Evolutionary conservation across 2,113 vertebrate species (phyloP), one percentile per base, ranked within the genome.

Genomic region (Rhinichthys klamathensis): DNA sequence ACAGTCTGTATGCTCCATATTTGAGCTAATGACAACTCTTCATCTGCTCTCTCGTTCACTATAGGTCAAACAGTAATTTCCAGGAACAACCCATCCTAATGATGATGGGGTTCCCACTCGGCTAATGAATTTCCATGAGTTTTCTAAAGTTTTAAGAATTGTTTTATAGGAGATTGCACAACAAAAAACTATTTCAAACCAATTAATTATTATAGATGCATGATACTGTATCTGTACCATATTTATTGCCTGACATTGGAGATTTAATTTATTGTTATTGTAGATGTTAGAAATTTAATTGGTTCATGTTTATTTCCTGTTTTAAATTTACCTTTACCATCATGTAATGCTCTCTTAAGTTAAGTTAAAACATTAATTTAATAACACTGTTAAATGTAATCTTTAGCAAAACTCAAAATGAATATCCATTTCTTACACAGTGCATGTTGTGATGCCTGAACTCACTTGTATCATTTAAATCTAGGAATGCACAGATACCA

Each of bases 1-100:
- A 27, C n/a, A 35, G 15, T 51, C 18, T 46, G 72, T 25, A 77
- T 21, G 58, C 30, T 23, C 30, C 27, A 35, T 44, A 81, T 78
- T 35, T 61, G 41, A 18, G 67, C 35, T 61, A 83, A 75, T 65
- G 78, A 75, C 49, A 76, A 61, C 27, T 54, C 83, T 72, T 38
- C n/a, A 54, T 73, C 67, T 58, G 6, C 30, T 6, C 27, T n/a
- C 81, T 38, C 74, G 21, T 73, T 73, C 21, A 25, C 25, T 41
- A 41, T 27, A 30, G 51, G 65, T 30, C 60, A 54, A 15, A 32
- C 15, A 4, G 38, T 51, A 3, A 74, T 74, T 46, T 74, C 2
- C 72, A 46, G n/a, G 72, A 74, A 74, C 72, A 49, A 46, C n/a
- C 41, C 12, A 27, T 15, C 41, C 72, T 46, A n/a, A 27, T 25